These are phyloP conservation scores for Grapholita molesta DNA, from an alignment of 1,140 invertebrate species.

Conservation along the genomic window DNA sequence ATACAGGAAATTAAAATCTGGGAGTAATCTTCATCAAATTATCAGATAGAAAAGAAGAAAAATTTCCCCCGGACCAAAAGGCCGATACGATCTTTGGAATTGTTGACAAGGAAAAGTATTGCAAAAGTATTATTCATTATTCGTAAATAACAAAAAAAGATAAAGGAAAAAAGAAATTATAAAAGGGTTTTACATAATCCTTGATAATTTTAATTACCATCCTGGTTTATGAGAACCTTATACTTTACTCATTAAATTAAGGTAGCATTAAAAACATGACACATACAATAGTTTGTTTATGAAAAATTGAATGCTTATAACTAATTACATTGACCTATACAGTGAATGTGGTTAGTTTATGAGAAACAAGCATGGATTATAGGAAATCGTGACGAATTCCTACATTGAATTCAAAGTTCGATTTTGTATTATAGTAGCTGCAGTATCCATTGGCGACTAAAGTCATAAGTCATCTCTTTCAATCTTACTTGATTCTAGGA, in stretches of 20 bases:
- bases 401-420: background rate
- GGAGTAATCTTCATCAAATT: conserved; percentile 9
- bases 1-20: conserved; percentile 10
- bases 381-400: background rate
- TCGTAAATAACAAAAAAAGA: background rate
- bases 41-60: background rate
- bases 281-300: background rate
- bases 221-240: background rate
- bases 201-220: background rate
- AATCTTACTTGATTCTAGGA: too few species aligned
- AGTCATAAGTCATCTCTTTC: too few species aligned
- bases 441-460: too few species aligned
- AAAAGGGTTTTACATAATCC: too few species aligned
- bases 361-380: background rate
- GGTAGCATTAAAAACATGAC: too few species aligned
- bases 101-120: background rate
- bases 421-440: too few species aligned
- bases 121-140: background rate
- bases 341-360: background rate
- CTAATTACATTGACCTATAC: background rate
- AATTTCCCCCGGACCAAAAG: background rate
- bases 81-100: background rate
- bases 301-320: background rate
- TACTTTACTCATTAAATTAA: too few species aligned
- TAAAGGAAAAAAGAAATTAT: background rate